phyloP scores from a whole-genome alignment of 64 coral and sea anemone species.

The Acropora yongei region DNA sequence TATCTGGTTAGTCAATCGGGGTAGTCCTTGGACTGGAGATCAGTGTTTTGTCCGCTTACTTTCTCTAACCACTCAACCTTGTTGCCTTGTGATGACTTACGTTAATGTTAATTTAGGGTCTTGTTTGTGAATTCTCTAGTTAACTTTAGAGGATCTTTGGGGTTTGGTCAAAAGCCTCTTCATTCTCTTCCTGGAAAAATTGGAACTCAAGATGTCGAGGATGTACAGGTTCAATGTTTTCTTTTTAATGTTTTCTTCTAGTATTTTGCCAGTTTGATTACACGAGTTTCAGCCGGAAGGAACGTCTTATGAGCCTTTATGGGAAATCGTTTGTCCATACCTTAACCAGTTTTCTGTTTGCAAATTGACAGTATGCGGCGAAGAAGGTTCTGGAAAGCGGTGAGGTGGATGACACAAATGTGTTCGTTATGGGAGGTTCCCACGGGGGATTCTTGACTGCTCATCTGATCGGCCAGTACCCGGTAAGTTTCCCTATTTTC shows the following conservation, averaged over 20 bases:
- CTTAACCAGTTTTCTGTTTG: neutral
- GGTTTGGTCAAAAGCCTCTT: slow-evolving; percentile 74
- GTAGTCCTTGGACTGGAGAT: no score
- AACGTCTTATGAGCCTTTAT: no score
- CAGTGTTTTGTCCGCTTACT: no score
- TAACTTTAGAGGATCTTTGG: slow-evolving; percentile 86
- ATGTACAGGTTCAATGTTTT: slow-evolving; percentile 69
- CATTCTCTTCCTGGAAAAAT: slow-evolving; percentile 75
- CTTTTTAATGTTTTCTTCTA: neutral
- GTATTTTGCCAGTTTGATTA: neutral
- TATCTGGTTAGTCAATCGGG: no score
- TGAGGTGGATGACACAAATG: slow-evolving; percentile 39
- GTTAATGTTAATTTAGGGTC: no score
- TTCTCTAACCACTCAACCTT: no score
- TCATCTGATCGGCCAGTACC: slow-evolving; percentile 85
- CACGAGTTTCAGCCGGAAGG: no score
- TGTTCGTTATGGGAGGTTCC: slow-evolving; percentile 86
- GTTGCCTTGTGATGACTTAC: no score
- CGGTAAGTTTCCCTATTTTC: slow-evolving; percentile 46
- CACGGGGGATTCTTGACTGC: slow-evolving; percentile 87
- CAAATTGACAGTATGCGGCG: slow-evolving; percentile 64
- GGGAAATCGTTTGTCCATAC: neutral
- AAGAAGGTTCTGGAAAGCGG: slow-evolving; percentile 27
- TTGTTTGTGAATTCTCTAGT: slow-evolving; percentile 24
- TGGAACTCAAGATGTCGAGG: slow-evolving; percentile 86